Base-by-base conservation (phyloP, 2,113 vertebrate species). In the Capricornis sumatraensis region DNA sequence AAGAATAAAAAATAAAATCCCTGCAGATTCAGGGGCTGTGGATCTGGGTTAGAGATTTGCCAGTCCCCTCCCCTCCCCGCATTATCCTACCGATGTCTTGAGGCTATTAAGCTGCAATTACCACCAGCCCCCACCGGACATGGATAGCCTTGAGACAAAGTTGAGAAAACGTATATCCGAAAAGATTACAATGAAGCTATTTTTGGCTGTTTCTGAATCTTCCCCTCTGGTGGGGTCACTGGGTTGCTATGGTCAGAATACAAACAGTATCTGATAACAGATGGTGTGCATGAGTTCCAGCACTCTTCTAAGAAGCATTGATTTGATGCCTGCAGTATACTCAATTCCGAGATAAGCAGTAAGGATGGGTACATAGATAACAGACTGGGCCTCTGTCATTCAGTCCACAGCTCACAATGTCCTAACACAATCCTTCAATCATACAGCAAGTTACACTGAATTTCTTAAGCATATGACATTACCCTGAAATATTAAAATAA, bases 1-100 rank as follows among this genome's bases (percentile, higher is more conserved):
- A 85, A 79, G 19, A 62, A 94, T 43, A 6, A 76, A 81, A 94
- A 92, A 87, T 83, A 87, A 95, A 83, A 62, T 27, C 33, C 8
- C 30, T 43, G 53, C 8, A 28, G 17, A 25, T 82, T n/a, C 47
- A 79, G 23, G 7, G 9, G 23, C 23, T 27, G 12, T n/a, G 27
- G 30, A 79, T 58, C n/a, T 5, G 5, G 17, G 25, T 79, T 27
- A 84, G 14, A 71, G 19, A 33, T 25, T 25, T 36, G 27, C 36
- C 47, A 33, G 40, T 1, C 3, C 25, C 3, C 43, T 13, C 14
- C 4, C 57, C 28, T 43, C 2, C 28, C 10, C 33, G 2, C 7
- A 5, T 10, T 8, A 78, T 78, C 60, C 71, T 23, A 11, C 50
- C 16, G 1, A 27, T 52, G 52, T 40, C 52, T 85, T 94, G 85